Evolutionary conservation across 2,797 vertebrate species (phyloP).

Genomic region (Crax fasciolata): DNA sequence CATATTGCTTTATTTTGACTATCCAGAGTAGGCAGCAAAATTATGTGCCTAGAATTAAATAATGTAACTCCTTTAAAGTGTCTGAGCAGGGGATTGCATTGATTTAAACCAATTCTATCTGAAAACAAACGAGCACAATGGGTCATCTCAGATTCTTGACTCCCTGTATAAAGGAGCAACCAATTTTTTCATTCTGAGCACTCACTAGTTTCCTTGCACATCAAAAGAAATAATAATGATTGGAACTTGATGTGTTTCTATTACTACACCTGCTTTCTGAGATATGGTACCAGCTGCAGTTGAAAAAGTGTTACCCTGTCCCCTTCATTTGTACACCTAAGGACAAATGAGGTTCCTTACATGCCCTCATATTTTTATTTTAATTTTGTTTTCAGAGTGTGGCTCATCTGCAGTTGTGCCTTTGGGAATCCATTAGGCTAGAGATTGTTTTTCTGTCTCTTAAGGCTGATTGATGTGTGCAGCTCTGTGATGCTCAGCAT

Average conservation of each 20-base stretch:
- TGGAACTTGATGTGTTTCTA: not conserved
- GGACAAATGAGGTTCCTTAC: not conserved
- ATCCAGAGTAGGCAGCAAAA: not conserved
- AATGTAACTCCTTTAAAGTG: not conserved
- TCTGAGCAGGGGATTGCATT: not conserved
- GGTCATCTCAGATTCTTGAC: not conserved
- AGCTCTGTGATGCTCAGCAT: not conserved
- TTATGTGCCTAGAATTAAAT: not conserved
- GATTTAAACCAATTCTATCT: not conserved
- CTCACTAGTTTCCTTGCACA: not conserved
- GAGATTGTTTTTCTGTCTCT: slow-evolving; percentile 1
- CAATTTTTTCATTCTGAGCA: slow-evolving; percentile 5
- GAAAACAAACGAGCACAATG: not conserved
- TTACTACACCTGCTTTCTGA: not conserved
- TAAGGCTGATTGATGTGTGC: not conserved
- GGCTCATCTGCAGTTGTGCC: not conserved
- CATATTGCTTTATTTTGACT: not conserved
- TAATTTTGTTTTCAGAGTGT: not conserved
- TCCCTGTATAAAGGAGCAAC: not conserved
- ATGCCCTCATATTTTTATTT: not conserved
- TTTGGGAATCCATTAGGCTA: not conserved
- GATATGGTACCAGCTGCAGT: not conserved
- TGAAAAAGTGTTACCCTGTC: not conserved
- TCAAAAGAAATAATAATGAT: not conserved
- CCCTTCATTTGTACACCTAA: not conserved